These are phyloP conservation scores for Saimiri boliviensis DNA, from an alignment of 2,113 vertebrate species.

Conservation along the genomic window DNA sequence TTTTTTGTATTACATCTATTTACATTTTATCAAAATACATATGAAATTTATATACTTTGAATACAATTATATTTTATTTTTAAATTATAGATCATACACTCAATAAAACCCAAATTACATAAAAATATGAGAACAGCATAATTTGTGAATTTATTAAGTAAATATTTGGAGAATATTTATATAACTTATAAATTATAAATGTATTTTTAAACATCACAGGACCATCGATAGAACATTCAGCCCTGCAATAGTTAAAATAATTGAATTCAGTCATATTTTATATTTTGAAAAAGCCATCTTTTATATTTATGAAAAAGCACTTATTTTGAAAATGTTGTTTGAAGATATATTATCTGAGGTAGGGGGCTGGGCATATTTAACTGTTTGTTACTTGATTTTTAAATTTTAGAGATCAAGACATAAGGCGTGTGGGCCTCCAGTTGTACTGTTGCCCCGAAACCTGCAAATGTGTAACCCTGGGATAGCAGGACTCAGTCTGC, in stretches of 20 bases:
- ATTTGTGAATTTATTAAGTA: neutral
- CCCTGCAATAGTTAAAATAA: neutral
- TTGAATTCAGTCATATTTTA: neutral
- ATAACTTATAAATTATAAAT: conserved; percentile 4
- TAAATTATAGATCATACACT: neutral
- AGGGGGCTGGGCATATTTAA: neutral
- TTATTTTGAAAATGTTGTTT: neutral
- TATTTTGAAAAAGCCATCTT: neutral
- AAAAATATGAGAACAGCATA: neutral
- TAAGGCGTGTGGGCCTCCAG: neutral
- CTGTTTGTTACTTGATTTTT: neutral
- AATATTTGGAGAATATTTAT: neutral
- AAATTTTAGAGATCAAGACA: neutral
- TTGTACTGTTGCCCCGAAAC: neutral
- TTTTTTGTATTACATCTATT: neutral
- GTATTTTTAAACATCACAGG: neutral
- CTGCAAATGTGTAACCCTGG: neutral
- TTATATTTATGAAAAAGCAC: neutral
- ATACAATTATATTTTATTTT: conserved; percentile 4
- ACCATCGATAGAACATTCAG: neutral
- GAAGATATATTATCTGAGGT: neutral
- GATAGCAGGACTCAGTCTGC: neutral
- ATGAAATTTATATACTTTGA: neutral
- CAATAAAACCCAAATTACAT: neutral
- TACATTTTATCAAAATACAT: conserved; percentile 20